phyloP scores from a whole-genome alignment of 2,888 invertebrate species.

The Chrysodeixis includens region DNA sequence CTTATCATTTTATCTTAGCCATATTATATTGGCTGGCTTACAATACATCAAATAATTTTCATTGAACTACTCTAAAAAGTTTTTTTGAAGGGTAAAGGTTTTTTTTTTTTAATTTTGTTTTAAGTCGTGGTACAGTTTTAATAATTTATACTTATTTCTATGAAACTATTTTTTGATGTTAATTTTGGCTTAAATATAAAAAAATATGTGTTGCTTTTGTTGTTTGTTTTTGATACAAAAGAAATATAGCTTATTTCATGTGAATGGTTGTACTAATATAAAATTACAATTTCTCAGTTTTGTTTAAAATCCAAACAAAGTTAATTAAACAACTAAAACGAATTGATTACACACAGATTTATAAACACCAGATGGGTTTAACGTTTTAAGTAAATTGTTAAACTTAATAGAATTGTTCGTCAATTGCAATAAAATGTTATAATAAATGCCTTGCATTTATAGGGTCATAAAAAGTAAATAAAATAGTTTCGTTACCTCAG shows the following conservation, averaged over 20 bases:
- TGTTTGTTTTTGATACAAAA: no score
- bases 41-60: constrained; percentile 1
- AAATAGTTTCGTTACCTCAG: constrained; percentile 74
- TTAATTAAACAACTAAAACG: background rate
- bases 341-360: background rate
- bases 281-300: no score
- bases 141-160: no score
- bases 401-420: background rate
- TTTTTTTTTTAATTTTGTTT: background rate
- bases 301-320: background rate
- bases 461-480: constrained; percentile 20
- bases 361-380: background rate
- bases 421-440: constrained; percentile 7
- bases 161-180: no score
- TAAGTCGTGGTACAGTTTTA: no score
- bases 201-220: no score
- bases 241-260: no score
- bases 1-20: background rate
- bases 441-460: constrained; percentile 12
- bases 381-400: background rate
- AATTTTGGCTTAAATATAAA: no score
- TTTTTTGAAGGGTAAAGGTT: background rate
- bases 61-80: background rate
- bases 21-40: background rate
- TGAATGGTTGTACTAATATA: no score